These are phyloP conservation scores for Caenorhabditis sp. DNA, from an alignment of 2,888 invertebrate species.

Conservation along the genomic window DNA sequence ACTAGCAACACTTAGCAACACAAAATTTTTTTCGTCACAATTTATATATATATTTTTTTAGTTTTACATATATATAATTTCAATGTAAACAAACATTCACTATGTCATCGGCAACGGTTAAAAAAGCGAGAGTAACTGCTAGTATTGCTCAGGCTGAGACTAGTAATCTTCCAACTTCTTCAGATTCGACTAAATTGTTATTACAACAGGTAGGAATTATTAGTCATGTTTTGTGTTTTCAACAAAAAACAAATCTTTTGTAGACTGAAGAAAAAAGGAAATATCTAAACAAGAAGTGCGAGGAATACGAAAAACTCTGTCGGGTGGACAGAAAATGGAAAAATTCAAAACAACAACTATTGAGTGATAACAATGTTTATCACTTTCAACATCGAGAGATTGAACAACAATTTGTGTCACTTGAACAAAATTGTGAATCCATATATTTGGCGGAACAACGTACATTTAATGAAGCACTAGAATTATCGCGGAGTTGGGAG, in stretches of 20 bases:
- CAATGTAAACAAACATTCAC: neutral
- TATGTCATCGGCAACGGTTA: slow-evolving; percentile 19
- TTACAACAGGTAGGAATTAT: slow-evolving; percentile 28
- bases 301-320: slow-evolving; percentile 41
- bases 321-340: slow-evolving; percentile 19
- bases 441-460: neutral
- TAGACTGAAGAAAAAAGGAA: slow-evolving; percentile 41
- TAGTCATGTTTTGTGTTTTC: neutral
- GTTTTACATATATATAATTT: slow-evolving; percentile 9
- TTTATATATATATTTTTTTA: slow-evolving; percentile 8
- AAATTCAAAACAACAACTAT: slow-evolving; percentile 10
- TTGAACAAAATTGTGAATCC: neutral
- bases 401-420: neutral
- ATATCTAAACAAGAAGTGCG: slow-evolving; percentile 39
- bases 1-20: neutral
- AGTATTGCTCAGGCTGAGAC: slow-evolving; percentile 37
- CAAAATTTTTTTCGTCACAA: slow-evolving; percentile 18
- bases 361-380: slow-evolving; percentile 2
- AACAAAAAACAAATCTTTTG: neutral
- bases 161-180: slow-evolving; percentile 32
- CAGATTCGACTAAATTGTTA: slow-evolving; percentile 28
- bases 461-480: neutral
- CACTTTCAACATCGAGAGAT: neutral
- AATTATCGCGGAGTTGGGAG: neutral
- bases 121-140: slow-evolving; percentile 36